These are phyloP conservation scores for Colostygia pectinataria DNA, from an alignment of 2,888 invertebrate genomes.

Conservation along the genomic window DNA sequence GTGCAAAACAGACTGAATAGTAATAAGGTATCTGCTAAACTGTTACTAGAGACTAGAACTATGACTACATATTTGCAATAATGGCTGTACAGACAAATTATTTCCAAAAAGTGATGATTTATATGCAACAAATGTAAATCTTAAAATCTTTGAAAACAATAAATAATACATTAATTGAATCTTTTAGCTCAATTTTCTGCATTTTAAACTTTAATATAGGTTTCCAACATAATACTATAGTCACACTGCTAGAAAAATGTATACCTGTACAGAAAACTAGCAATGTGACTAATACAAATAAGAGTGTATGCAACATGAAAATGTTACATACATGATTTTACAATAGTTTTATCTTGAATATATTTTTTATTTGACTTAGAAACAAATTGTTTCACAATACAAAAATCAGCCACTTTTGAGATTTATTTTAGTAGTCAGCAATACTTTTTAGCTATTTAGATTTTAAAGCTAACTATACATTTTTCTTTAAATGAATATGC, in stretches of 20 bases:
- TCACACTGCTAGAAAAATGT: no score
- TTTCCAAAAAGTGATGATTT: background rate
- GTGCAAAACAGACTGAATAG: conserved; percentile 8
- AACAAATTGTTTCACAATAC: conserved; percentile 9
- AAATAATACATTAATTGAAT: no score
- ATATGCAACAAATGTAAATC: background rate
- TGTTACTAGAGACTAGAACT: conserved; percentile 27
- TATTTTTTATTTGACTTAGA: no score
- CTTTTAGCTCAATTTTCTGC: no score
- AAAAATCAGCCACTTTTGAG: conserved; percentile 28
- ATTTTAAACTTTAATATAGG: no score
- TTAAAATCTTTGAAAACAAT: no score
- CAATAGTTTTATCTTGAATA: background rate
- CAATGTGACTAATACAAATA: no score
- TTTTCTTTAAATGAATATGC: background rate
- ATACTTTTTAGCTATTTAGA: conserved; percentile 13
- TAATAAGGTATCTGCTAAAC: conserved; percentile 12
- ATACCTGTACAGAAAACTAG: no score
- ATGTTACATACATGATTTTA: no score
- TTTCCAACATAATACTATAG: no score
- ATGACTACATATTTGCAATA: conserved; percentile 22
- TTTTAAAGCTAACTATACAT: conserved; percentile 18
- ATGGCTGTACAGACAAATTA: conserved; percentile 13
- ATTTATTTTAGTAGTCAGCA: conserved; percentile 30
- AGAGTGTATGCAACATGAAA: no score